phyloP scores from a whole-genome alignment of 1,140 invertebrate species.

The Penaeus chinensis region DNA sequence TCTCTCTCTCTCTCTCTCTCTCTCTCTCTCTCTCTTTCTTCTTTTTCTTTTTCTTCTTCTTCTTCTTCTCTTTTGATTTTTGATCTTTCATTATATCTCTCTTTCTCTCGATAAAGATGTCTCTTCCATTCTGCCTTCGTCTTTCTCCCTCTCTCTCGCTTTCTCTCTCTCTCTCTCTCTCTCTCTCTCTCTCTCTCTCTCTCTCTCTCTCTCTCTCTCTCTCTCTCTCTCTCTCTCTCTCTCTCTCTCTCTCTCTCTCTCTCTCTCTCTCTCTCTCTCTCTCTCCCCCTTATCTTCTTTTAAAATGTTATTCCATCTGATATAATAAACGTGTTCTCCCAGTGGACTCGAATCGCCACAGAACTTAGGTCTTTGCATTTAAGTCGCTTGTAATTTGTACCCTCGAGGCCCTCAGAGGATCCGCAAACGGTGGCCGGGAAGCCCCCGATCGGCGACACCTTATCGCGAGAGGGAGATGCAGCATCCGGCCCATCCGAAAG shows the following conservation, averaged over 20 bases:
- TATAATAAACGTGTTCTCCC: too few species aligned
- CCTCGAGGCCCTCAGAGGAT: too few species aligned
- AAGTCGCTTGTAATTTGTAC: too few species aligned
- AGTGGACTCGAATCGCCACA: too few species aligned
- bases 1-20: slow-evolving; percentile 5
- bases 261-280: not conserved
- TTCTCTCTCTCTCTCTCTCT: slow-evolving; percentile 17
- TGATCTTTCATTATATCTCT: not conserved
- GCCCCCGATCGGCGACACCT: too few species aligned
- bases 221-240: not conserved
- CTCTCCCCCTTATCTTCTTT: not conserved
- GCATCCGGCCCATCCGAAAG: too few species aligned
- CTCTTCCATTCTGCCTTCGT: not conserved
- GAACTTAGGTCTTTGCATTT: too few species aligned
- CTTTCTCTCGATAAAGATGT: not conserved
- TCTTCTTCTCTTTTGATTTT: not conserved
- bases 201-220: not conserved
- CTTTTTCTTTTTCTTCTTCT: slow-evolving; percentile 6
- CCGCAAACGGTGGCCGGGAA: too few species aligned
- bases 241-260: not conserved
- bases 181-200: not conserved
- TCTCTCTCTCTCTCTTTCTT: not conserved
- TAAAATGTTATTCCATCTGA: too few species aligned
- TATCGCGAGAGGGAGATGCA: too few species aligned
- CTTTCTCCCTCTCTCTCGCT: not conserved